These are phyloP conservation scores for Euwallacea similis DNA, from an alignment of 1,140 invertebrate genomes.

Conservation along the genomic window DNA sequence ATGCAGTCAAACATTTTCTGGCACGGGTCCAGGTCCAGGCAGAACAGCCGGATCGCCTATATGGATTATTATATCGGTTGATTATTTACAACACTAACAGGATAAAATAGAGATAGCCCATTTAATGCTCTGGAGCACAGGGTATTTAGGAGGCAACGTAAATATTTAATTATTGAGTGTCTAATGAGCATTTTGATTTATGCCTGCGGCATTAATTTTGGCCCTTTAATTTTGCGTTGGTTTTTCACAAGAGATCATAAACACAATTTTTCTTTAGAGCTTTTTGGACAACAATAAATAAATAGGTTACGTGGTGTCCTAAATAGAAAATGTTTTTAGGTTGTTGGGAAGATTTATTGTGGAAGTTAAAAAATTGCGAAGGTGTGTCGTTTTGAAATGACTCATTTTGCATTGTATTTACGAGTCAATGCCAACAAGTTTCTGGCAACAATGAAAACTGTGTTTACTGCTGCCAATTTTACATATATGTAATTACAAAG, in stretches of 20 bases:
- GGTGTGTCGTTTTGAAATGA: too few relatives aligned
- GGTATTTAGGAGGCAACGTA: neutral
- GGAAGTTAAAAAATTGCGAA: too few relatives aligned
- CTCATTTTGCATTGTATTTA: too few relatives aligned
- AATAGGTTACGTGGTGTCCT: too few relatives aligned
- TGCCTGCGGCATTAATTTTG: too few relatives aligned
- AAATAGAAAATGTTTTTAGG: too few relatives aligned
- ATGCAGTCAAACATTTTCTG: neutral
- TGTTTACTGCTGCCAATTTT: slow-evolving; percentile 4
- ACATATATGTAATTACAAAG: neutral
- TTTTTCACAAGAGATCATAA: too few relatives aligned
- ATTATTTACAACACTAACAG: neutral
- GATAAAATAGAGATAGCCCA: neutral
- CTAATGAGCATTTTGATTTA: neutral
- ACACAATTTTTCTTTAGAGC: too few relatives aligned
- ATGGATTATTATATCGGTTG: neutral
- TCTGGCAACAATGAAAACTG: slow-evolving; percentile 14
- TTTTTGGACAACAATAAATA: too few relatives aligned
- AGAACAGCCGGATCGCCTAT: neutral
- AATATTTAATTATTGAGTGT: slow-evolving; percentile 4
- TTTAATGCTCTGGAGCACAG: neutral
- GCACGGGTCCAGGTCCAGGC: neutral
- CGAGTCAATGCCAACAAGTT: neutral
- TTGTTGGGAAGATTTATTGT: too few relatives aligned
- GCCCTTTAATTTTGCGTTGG: too few relatives aligned